phyloP scores from a whole-genome alignment of 2,888 invertebrate genomes.

The Lymantria dispar region DNA sequence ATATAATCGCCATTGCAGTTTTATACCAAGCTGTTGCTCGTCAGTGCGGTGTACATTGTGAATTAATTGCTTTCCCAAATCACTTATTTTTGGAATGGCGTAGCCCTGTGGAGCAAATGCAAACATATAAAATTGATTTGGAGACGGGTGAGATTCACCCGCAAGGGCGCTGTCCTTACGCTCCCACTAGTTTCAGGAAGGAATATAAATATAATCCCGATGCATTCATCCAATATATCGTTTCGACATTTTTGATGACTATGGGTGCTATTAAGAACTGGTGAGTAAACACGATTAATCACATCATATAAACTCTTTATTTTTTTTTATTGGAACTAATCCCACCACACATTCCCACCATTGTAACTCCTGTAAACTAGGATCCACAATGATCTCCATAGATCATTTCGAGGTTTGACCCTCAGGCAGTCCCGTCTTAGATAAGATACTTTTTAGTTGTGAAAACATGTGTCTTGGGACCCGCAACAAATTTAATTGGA shows the following conservation, averaged over 20 bases:
- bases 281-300: conserved; percentile 34
- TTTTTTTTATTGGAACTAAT: too few relatives aligned
- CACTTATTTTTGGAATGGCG: conserved; percentile 63
- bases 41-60: conserved; percentile 51
- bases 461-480: too few relatives aligned
- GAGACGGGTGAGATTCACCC: conserved; percentile 44
- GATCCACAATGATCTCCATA: too few relatives aligned
- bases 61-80: conserved; percentile 56
- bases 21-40: conserved; percentile 58
- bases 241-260: conserved; percentile 40
- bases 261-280: conserved; percentile 49
- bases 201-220: conserved; percentile 45
- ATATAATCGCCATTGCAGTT: conserved; percentile 43
- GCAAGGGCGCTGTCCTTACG: conserved; percentile 54
- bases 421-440: too few relatives aligned
- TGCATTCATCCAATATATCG: conserved; percentile 47
- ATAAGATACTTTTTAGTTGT: too few relatives aligned
- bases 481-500: too few relatives aligned
- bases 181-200: conserved; percentile 14
- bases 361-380: too few relatives aligned
- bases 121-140: conserved; percentile 48
- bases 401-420: too few relatives aligned
- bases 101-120: conserved; percentile 20
- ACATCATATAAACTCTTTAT: neutral
- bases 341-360: too few relatives aligned